Evolutionary conservation across 2,113 vertebrate genomes (phyloP), one percentile per base, ranked within the genome.

Genomic region (Ranitomeya imitator): DNA sequence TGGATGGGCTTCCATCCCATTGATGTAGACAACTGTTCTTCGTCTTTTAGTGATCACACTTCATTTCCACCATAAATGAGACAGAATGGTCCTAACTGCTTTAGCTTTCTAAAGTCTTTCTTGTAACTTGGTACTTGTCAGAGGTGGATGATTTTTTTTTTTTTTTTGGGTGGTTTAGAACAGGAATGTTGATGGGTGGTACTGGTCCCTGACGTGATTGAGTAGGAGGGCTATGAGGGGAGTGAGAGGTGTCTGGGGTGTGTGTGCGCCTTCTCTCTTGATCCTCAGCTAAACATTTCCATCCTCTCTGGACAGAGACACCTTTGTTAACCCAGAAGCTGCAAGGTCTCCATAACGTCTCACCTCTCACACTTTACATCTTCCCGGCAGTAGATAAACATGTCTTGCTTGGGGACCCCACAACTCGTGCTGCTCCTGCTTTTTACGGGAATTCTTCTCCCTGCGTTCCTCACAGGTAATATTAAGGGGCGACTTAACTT

Each of bases 381-480:
- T 85, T 31, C 89, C 80, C 0, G 21, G 80, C 67, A 0, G 6
- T 85, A 90, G 86, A 80, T 89, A 92, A 91, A 92, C 90, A 94
- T 94, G 93, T 13, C 91, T 87, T 85, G 3, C 84, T 86, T 89
- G 87, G 89, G 92, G 89, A 92, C 90, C 90, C 85, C 91, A 86
- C 2, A 7, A 87, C 90, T 92, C 91, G 79, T 91, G 86, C 89
- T 95, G 79, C 90, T 94, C 77, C 88, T 92, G 9, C 52, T 6
- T 2, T 89, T 94, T 21, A 92, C 91, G 0, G 89, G 91, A 89
- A 84, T 92, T 79, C 89, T 95, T 73, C 87, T 92, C 88, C 92
- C 95, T 31, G 90, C 90, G 12, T 93, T 91, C 73, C 93, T 94
- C 91, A 91, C 94, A 93, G 95, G 95, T 96, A 94, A 92, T 86